These are phyloP conservation scores for Hippocampus guttulatus DNA, from an alignment of 2,113 vertebrate genomes.

Conservation along the genomic window DNA sequence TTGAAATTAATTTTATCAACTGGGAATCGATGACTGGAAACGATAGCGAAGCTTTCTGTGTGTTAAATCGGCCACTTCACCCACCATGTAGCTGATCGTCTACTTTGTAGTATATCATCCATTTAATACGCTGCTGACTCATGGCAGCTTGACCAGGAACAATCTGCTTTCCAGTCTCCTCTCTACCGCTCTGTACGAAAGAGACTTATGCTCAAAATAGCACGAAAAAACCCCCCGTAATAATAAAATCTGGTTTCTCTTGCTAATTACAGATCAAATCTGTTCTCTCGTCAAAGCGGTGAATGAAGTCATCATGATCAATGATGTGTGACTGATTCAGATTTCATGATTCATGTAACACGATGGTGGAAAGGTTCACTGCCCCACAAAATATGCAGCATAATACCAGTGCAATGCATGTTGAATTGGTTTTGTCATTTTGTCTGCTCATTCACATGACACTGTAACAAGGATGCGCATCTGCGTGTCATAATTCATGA, in stretches of 20 bases:
- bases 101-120: conserved; percentile 7
- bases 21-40: conserved; percentile 37
- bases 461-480: too few relatives aligned
- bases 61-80: conserved; percentile 37
- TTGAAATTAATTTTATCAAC: conserved; percentile 38
- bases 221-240: background rate
- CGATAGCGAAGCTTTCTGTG: conserved; percentile 39
- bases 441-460: too few relatives aligned
- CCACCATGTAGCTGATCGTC: conserved; percentile 8
- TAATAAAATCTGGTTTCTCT: background rate
- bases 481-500: too few relatives aligned
- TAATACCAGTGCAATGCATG: background rate
- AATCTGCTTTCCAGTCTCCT: conserved; percentile 7
- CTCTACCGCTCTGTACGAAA: background rate
- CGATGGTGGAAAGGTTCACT: conserved; percentile 5
- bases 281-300: conserved; percentile 2
- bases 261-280: background rate
- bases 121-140: conserved; percentile 10
- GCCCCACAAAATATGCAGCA: conserved; percentile 5
- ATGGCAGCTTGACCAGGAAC: conserved; percentile 1
- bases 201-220: background rate
- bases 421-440: background rate
- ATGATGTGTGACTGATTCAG: conserved; percentile 6
- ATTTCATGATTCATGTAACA: conserved; percentile 7
- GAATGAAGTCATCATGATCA: conserved; percentile 46